A percentile compares a stretch with the other conserved stretches of the same genome.
phyloP scores from a whole-genome alignment of 2,888 invertebrate species.

The Idaea biselata region DNA sequence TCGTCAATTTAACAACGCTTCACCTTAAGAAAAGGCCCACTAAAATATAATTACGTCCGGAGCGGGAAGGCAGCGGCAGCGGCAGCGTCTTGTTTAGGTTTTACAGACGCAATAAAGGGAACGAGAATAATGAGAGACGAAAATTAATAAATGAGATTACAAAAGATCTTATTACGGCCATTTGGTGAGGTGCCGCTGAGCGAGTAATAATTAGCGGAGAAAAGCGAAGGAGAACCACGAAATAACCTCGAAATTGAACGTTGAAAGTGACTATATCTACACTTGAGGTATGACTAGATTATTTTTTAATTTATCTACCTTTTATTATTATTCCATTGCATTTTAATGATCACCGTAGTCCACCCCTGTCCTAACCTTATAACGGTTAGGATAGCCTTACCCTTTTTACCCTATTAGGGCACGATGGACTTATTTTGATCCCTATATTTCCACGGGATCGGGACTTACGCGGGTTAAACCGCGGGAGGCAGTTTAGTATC shows the following conservation, averaged over 20 bases:
- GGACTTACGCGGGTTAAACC: too few species aligned
- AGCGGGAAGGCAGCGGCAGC: slow-evolving; percentile 11
- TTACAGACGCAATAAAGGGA: slow-evolving; percentile 43
- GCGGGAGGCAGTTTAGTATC: too few species aligned
- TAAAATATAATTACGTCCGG: slow-evolving; percentile 43
- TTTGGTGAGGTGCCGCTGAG: slow-evolving; percentile 55
- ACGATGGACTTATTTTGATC: too few species aligned
- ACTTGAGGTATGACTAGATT: slow-evolving; percentile 12
- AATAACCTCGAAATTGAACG: background rate
- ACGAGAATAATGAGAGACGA: slow-evolving; percentile 50
- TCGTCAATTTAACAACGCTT: too few species aligned
- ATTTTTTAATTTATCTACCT: background rate
- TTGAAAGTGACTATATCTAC: slow-evolving; percentile 11
- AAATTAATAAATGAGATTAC: slow-evolving; percentile 56
- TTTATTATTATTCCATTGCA: background rate
- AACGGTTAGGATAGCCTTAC: too few species aligned
- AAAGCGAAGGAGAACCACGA: slow-evolving; percentile 36
- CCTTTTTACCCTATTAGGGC: too few species aligned
- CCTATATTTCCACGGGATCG: too few species aligned
- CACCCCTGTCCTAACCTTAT: too few species aligned
- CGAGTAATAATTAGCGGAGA: slow-evolving; percentile 65
- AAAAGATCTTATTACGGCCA: slow-evolving; percentile 69
- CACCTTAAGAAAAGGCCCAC: slow-evolving; percentile 32
- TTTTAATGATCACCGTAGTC: too few species aligned
- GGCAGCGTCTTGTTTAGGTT: slow-evolving; percentile 49